Conservation (phyloP, 2,113 vertebrate genomes). For the Neodon shergylaensis region DNA sequence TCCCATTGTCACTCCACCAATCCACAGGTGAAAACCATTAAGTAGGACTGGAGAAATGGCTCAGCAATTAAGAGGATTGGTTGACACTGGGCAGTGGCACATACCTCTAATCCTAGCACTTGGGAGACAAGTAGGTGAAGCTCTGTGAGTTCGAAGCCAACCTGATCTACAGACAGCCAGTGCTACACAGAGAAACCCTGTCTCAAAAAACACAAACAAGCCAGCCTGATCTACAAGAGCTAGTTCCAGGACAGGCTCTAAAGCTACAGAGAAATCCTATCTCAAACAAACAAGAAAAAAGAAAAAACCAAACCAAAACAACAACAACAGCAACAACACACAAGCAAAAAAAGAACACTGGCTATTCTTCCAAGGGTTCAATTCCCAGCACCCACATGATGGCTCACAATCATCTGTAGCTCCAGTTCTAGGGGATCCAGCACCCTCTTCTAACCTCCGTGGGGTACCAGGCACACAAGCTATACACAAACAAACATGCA, state of each 20-base stretch:
- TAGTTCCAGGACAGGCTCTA: too few relatives aligned
- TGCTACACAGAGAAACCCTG: not conserved
- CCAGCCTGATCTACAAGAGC: too few relatives aligned
- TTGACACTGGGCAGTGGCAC: not conserved
- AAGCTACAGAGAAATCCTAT: too few relatives aligned
- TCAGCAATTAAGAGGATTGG: not conserved
- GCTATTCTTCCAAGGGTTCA: not conserved
- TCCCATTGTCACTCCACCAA: not conserved
- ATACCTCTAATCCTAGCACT: not conserved
- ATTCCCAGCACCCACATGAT: not conserved
- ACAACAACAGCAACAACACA: too few relatives aligned
- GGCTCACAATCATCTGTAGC: not conserved
- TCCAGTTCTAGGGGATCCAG: not conserved
- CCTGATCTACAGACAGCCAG: not conserved
- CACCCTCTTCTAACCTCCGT: not conserved
- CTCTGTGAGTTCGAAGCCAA: not conserved
- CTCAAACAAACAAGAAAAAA: too few relatives aligned
- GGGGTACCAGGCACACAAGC: too few relatives aligned
- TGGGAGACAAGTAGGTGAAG: not conserved
- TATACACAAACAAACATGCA: too few relatives aligned
- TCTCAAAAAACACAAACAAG: not conserved
- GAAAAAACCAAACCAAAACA: too few relatives aligned
- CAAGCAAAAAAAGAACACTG: not conserved
- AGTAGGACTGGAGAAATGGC: not conserved
- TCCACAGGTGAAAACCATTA: not conserved